Percentiles rank a stretch among this genome's conserved stretches.
These are phyloP conservation scores for Psylliodes chrysocephalus DNA, from an alignment of 2,888 invertebrate species.

Conservation along the genomic window DNA sequence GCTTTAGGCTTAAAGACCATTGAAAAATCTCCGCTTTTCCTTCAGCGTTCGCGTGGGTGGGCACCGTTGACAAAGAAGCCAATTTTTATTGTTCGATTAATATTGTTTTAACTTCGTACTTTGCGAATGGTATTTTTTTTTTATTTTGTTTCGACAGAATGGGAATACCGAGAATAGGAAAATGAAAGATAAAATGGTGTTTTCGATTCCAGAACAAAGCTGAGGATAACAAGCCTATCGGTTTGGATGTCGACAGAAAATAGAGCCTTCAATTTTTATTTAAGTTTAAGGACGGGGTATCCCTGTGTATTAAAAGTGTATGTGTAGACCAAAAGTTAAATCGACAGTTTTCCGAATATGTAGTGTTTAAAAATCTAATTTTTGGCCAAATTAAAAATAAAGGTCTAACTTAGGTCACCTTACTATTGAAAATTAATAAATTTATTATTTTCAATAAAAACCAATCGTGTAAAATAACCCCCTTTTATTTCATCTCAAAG, in stretches of 20 bases:
- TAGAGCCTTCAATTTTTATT: neutral
- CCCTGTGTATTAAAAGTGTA: no score
- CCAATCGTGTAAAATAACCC: no score
- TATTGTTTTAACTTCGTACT: conserved; percentile 32
- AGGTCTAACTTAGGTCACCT: no score
- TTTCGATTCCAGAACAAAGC: conserved; percentile 1
- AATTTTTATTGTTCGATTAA: conserved; percentile 45
- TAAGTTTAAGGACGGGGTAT: neutral
- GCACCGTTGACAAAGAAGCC: conserved; percentile 39
- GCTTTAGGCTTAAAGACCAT: conserved; percentile 21
- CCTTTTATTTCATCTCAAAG: no score
- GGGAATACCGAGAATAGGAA: neutral
- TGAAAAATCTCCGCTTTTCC: conserved; percentile 41
- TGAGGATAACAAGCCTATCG: neutral
- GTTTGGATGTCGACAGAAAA: neutral
- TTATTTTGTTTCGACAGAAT: conserved; percentile 9
- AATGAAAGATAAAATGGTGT: conserved; percentile 4
- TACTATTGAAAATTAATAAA: no score
- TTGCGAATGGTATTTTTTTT: conserved; percentile 1
- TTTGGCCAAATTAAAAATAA: no score
- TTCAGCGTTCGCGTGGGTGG: conserved; percentile 40
- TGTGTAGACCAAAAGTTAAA: no score
- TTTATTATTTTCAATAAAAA: no score
- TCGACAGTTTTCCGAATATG: no score
- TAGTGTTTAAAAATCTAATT: no score